Evolutionary conservation across 2,113 vertebrate species (phyloP).

Genomic region (Monopterus albus): DNA sequence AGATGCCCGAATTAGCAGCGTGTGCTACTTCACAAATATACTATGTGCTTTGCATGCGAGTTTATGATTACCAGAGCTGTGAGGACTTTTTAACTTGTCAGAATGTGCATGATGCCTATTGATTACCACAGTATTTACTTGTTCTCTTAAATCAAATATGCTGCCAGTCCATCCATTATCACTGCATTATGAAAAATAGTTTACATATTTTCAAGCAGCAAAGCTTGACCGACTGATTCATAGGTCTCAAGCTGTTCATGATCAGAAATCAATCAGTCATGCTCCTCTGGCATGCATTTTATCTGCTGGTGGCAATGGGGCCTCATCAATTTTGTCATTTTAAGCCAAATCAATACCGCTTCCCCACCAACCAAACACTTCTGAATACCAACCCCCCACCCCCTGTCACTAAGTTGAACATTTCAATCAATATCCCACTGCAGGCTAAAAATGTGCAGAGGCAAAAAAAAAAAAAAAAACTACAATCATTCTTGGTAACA

Average conservation of each 20-base stretch:
- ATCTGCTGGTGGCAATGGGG: constrained; percentile 66
- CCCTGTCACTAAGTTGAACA: constrained; percentile 52
- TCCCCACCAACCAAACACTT: constrained; percentile 49
- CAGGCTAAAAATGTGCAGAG: constrained; percentile 57
- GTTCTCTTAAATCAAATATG: constrained; percentile 54
- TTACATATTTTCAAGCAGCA: constrained; percentile 43
- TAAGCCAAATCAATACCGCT: constrained; percentile 79
- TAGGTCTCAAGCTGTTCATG: constrained; percentile 40
- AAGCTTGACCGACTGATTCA: constrained; percentile 47
- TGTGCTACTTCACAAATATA: constrained; percentile 47
- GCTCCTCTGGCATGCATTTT: constrained; percentile 45
- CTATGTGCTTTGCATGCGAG: constrained; percentile 15
- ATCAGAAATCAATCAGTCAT: constrained; percentile 58
- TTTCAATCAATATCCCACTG: constrained; percentile 73
- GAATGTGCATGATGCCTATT: constrained; percentile 40
- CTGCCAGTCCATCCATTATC: constrained; percentile 38
- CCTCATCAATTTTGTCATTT: constrained; percentile 80
- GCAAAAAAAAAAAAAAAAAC: constrained; percentile 22
- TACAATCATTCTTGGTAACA: too few relatives aligned
- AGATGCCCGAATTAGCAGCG: constrained; percentile 35
- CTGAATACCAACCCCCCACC: constrained; percentile 52
- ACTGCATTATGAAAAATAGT: constrained; percentile 37
- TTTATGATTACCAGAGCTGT: constrained; percentile 36
- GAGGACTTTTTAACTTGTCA: constrained; percentile 46
- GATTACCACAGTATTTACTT: constrained; percentile 60